Evolutionary conservation across 2,113 vertebrate genomes (phyloP).

Genomic region (Gasterosteus nipponicus): DNA sequence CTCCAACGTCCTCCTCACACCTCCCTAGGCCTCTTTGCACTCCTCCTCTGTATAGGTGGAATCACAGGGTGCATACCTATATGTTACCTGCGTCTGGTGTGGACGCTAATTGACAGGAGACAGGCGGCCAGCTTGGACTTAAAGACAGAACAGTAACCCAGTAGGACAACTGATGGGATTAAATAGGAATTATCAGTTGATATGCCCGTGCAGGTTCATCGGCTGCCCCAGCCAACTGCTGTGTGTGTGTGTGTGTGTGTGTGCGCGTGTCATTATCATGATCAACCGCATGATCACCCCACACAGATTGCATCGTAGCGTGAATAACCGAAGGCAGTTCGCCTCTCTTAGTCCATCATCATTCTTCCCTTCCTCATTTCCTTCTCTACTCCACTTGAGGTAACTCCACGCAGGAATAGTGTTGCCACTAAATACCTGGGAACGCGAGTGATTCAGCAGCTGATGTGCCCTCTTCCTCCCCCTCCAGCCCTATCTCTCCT

Average conservation of each 20-base stretch:
- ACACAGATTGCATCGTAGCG: constrained; percentile 43
- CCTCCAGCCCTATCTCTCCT: background rate
- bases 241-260: constrained; percentile 18
- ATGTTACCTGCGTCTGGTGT: background rate
- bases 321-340: background rate
- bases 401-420: background rate
- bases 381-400: constrained; percentile 6
- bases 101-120: constrained; percentile 17
- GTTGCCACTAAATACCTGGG: constrained; percentile 12
- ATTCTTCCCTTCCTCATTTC: background rate
- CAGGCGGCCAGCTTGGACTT: constrained; percentile 56
- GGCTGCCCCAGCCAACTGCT: constrained; percentile 43
- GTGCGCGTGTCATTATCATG: constrained; percentile 40
- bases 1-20: constrained; percentile 2
- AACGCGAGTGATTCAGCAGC: background rate
- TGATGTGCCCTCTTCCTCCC: background rate
- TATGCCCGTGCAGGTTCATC: constrained; percentile 62
- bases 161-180: constrained; percentile 78
- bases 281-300: constrained; percentile 49
- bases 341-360: background rate
- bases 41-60: background rate
- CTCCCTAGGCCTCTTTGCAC: background rate
- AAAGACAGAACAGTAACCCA: constrained; percentile 65
- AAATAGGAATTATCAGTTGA: constrained; percentile 80
- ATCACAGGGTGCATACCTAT: background rate